Conservation (phyloP, 2,113 vertebrate genomes). For the Chionis minor region DNA sequence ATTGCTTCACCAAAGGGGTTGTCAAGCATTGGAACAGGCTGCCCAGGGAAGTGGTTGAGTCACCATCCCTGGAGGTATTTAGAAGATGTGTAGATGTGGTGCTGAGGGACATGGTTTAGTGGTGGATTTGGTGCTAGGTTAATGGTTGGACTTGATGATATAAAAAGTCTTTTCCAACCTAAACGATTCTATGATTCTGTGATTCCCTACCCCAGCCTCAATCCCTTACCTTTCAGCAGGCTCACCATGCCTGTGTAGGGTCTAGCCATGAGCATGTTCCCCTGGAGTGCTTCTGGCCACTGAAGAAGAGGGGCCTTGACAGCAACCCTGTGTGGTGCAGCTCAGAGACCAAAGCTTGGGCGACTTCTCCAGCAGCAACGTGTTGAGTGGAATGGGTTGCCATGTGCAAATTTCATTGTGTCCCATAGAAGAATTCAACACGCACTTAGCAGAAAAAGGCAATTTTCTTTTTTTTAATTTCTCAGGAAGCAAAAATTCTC, state of each 20-base stretch:
- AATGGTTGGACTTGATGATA: not conserved
- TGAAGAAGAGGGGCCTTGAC: not conserved
- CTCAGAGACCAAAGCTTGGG: not conserved
- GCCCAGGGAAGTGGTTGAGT: not conserved
- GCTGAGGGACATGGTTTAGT: not conserved
- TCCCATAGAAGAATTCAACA: not conserved
- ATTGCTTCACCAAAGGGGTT: not conserved
- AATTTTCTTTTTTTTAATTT: not conserved
- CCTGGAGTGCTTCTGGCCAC: not conserved
- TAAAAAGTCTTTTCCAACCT: not conserved
- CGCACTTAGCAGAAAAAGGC: not conserved
- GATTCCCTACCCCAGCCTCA: not conserved
- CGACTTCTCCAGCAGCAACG: rapidly evolving
- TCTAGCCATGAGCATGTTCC: not conserved
- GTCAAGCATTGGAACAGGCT: not conserved
- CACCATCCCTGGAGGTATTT: not conserved
- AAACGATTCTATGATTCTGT: not conserved
- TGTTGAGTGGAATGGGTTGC: not conserved
- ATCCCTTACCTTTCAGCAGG: not conserved
- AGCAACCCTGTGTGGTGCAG: not conserved
- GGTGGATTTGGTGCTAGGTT: not conserved
- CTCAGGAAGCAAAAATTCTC: not conserved
- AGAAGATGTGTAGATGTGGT: not conserved
- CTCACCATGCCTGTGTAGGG: rapidly evolving
- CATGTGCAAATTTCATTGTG: not conserved